phyloP scores from a whole-genome alignment of 2,888 invertebrate genomes.

The Sepiola atlantica region DNA sequence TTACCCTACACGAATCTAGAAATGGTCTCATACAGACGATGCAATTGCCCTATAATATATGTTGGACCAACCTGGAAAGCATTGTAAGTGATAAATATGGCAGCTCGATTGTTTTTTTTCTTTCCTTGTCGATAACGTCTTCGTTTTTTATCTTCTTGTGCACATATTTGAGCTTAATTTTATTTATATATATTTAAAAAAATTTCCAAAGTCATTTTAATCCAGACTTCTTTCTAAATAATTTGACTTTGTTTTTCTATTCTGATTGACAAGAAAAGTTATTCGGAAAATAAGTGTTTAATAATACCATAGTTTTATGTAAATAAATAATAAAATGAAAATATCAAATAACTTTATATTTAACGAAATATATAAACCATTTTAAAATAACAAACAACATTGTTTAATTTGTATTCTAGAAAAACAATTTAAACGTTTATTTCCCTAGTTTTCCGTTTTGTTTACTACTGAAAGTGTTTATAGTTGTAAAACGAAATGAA shows the following conservation, averaged over 20 bases:
- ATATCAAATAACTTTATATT: too few relatives aligned
- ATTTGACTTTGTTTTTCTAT: neutral
- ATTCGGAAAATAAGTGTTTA: neutral
- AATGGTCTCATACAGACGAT: neutral
- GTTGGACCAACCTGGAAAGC: neutral
- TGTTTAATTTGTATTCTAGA: too few relatives aligned
- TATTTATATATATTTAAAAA: neutral
- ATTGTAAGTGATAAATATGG: neutral
- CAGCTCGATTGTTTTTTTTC: neutral
- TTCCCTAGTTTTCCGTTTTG: too few relatives aligned
- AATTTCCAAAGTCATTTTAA: neutral
- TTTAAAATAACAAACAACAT: too few relatives aligned
- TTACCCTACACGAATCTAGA: neutral
- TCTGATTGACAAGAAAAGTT: neutral
- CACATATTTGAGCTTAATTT: neutral
- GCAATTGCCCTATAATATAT: conserved; percentile 14
- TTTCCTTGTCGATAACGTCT: neutral
- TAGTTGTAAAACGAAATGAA: too few relatives aligned
- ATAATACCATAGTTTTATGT: too few relatives aligned
- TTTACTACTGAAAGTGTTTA: too few relatives aligned
- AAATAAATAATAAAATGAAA: too few relatives aligned
- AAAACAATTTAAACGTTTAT: too few relatives aligned
- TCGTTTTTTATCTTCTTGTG: neutral
- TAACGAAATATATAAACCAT: too few relatives aligned
- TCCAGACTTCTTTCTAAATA: neutral